Evolutionary conservation across 2,888 invertebrate species (phyloP), one percentile per base, ranked within the genome.

Genomic region (Drosophila antonietae): DNA sequence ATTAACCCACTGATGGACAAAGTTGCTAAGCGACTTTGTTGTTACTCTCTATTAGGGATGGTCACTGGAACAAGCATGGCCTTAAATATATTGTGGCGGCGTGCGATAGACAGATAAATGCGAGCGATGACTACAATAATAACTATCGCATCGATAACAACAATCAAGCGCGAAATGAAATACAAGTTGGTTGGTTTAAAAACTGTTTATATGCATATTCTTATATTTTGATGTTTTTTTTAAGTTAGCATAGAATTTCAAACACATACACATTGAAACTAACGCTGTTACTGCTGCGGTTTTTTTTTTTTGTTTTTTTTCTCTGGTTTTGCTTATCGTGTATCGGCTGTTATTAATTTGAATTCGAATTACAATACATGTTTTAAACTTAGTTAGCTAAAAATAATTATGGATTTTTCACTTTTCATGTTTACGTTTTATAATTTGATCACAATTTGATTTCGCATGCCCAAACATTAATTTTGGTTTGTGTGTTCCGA

Each of bases 361-460:
- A 78, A 71, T 72, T 72, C 53, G 81, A 81, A 81, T 82, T 88
- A 82, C 86, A 82, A 82, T 82, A 80, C 86, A 63, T 51, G 51
- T 84, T 83, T 67, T 80, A 63, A 78, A 80, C 78, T 78, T 78
- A 78, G 64, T 86, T 74, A 57, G 85, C 88, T 83, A 75, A 84
- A 78, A 82, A 75, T 89, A 84, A 75, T 84, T 89, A 89, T 78
- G 86, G 68, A 78, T 84, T 51, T 51, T 87, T 78, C 59, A 75
- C 66, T 64, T 72, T 62, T 81, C 64, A 68, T 71, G 65, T 87
- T 89, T 91, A 88, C 85, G 73, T 82, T 80, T 76, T 75, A 51
- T 74, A 69, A 74, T 90, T 91, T 85, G 90, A 91, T 91, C 91
- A 91, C 91, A 91, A 91, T 91, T 91, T 91, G 88, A 89, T 90